phyloP scores from a whole-genome alignment of 2,888 invertebrate genomes.

The Tetanocera ferruginea region DNA sequence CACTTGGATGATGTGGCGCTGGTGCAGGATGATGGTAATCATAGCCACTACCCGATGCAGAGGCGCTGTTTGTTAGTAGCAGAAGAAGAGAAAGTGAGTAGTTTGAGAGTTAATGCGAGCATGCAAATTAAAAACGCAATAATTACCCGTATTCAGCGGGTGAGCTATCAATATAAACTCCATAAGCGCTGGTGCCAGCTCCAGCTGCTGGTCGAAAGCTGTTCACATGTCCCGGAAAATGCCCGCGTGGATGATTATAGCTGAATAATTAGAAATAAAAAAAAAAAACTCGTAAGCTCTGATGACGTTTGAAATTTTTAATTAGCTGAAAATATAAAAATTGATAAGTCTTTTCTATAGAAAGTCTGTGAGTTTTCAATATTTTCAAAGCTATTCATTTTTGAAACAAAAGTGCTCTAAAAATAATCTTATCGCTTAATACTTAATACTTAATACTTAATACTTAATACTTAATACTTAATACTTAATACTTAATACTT shows the following conservation, averaged over 20 bases:
- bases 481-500: no score
- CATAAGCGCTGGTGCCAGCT: constrained; percentile 52
- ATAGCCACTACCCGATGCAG: constrained; percentile 50
- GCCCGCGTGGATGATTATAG: constrained; percentile 18
- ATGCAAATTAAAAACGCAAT: not conserved
- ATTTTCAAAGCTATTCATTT: not conserved
- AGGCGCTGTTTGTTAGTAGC: not conserved
- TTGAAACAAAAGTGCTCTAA: no score
- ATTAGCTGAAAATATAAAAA: not conserved
- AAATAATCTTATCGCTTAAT: no score
- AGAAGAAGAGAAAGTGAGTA: constrained; percentile 1
- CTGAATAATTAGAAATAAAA: constrained; percentile 3
- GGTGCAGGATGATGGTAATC: constrained; percentile 53
- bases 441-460: no score
- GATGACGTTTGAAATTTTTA: not conserved
- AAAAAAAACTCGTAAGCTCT: not conserved
- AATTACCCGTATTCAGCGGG: constrained; percentile 63
- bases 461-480: no score
- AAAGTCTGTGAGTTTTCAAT: not conserved
- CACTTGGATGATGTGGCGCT: constrained; percentile 49
- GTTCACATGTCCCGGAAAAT: constrained; percentile 7
- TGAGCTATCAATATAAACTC: constrained; percentile 43
- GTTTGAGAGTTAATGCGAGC: not conserved
- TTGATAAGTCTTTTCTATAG: not conserved
- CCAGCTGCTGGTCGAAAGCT: constrained; percentile 50